These are phyloP conservation scores for Anisognathus igniventris DNA, from an alignment of 2,797 vertebrate species.

Conservation along the genomic window DNA sequence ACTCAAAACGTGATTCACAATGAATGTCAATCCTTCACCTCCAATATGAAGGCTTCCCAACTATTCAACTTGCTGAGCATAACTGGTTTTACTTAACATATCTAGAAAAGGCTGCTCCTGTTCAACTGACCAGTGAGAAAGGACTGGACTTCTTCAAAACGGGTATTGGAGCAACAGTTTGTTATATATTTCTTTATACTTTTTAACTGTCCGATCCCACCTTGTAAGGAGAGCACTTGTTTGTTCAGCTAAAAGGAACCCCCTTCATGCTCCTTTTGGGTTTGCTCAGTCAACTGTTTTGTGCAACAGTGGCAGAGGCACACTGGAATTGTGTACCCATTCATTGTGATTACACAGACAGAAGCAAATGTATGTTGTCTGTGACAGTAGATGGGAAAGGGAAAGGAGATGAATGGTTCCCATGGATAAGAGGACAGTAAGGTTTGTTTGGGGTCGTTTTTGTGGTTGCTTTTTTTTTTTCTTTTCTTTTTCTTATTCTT, in stretches of 20 bases:
- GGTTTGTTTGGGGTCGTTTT: neutral
- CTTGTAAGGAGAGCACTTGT: constrained; percentile 62
- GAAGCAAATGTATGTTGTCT: constrained; percentile 72
- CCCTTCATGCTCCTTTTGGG: constrained; percentile 41
- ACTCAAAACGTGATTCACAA: constrained; percentile 64
- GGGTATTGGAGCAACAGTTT: constrained; percentile 71
- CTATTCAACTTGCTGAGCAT: constrained; percentile 65
- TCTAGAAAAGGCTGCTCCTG: constrained; percentile 61
- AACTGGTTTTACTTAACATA: constrained; percentile 48
- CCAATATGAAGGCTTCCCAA: constrained; percentile 48
- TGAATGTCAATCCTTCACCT: constrained; percentile 59
- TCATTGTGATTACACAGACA: constrained; percentile 72
- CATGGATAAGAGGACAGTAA: constrained; percentile 61
- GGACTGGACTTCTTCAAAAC: constrained; percentile 66
- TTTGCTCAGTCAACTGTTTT: constrained; percentile 59
- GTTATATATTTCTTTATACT: constrained; percentile 60
- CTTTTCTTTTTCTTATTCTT: neutral
- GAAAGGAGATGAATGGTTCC: constrained; percentile 44
- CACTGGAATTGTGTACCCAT: constrained; percentile 50
- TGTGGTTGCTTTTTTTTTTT: neutral
- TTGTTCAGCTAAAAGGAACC: constrained; percentile 55
- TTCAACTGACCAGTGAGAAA: constrained; percentile 71
- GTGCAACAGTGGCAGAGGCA: constrained; percentile 61
- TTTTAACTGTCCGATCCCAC: constrained; percentile 67
- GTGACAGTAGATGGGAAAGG: constrained; percentile 24